phyloP scores from a whole-genome alignment of 1,140 invertebrate species.

The Dendroctonus valens region DNA sequence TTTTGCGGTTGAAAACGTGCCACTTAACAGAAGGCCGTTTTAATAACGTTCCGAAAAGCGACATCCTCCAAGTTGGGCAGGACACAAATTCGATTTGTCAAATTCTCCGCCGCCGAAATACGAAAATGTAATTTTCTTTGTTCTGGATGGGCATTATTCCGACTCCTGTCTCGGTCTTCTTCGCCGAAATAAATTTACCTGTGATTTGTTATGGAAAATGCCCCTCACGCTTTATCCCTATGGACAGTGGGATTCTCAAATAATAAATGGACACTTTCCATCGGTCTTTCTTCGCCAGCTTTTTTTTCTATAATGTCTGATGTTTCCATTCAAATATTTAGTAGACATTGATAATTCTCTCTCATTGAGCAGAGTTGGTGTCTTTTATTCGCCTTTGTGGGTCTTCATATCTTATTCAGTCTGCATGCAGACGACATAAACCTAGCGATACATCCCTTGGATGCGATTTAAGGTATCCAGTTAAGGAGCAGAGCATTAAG shows the following conservation, averaged over 20 bases:
- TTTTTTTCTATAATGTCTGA: no score
- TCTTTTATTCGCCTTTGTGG: no score
- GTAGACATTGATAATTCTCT: no score
- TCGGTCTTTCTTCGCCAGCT: no score
- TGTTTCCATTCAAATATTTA: no score
- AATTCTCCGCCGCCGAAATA: slow-evolving; percentile 8
- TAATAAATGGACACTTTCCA: slow-evolving; percentile 10
- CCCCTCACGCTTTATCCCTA: background rate
- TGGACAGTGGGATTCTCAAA: background rate
- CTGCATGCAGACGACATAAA: no score
- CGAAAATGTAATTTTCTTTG: slow-evolving; percentile 22
- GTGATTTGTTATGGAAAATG: slow-evolving; percentile 20
- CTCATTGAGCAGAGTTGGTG: no score
- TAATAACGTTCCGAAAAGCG: background rate
- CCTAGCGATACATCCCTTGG: no score
- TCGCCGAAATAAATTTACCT: slow-evolving; percentile 16
- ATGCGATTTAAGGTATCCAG: no score
- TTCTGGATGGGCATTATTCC: slow-evolving; percentile 15
- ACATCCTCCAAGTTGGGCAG: background rate
- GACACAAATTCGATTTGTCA: slow-evolving; percentile 17
- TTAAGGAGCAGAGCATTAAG: background rate
- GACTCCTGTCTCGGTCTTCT: slow-evolving; percentile 6
- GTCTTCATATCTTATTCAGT: no score
- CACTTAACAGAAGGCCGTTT: background rate
- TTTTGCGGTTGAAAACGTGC: no score